Percentiles rank a stretch among this genome's conserved stretches.
phyloP scores from a whole-genome alignment of 2,113 vertebrate species.

The Planiliza haematocheilus region DNA sequence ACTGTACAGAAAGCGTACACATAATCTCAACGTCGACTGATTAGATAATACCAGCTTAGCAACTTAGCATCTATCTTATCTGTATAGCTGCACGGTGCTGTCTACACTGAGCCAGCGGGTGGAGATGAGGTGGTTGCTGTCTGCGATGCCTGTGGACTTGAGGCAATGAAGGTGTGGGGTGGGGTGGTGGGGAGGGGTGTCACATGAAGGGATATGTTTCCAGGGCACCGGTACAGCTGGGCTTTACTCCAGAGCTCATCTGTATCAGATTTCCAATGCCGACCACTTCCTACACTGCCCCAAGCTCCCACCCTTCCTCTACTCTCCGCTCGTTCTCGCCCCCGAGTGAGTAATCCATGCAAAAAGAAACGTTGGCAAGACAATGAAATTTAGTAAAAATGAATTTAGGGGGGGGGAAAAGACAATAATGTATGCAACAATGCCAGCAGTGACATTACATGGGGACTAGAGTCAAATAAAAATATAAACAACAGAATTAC shows the following conservation, averaged over 20 bases:
- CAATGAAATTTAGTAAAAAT: conserved; percentile 69
- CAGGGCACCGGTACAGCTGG: conserved; percentile 56
- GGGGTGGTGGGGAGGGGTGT: conserved; percentile 21
- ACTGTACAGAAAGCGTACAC: conserved; percentile 18
- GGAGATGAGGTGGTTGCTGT: conserved; percentile 57
- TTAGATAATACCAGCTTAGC: conserved; percentile 24
- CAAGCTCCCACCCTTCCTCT: conserved; percentile 66
- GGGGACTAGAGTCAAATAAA: conserved; percentile 47
- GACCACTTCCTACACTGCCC: conserved; percentile 62
- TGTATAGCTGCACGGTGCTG: conserved; percentile 37
- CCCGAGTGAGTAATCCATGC: conserved; percentile 79
- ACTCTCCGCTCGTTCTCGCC: conserved; percentile 70
- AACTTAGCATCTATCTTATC: conserved; percentile 47
- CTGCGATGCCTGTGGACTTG: conserved; percentile 47
- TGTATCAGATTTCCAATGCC: conserved; percentile 63
- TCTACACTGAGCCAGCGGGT: conserved; percentile 67
- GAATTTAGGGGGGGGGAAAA: conserved; percentile 37
- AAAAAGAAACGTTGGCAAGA: conserved; percentile 73
- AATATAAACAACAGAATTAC: conserved; percentile 53
- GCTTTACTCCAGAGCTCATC: conserved; percentile 64
- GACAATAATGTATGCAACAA: conserved; percentile 70
- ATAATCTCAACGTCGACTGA: conserved; percentile 21
- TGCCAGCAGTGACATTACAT: conserved; percentile 56
- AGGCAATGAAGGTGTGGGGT: conserved; percentile 29
- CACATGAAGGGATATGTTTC: conserved; percentile 47